Evolutionary conservation across 2,888 invertebrate species (phyloP), one percentile per base, ranked within the genome.

Genomic region (Tortricodes alternella): DNA sequence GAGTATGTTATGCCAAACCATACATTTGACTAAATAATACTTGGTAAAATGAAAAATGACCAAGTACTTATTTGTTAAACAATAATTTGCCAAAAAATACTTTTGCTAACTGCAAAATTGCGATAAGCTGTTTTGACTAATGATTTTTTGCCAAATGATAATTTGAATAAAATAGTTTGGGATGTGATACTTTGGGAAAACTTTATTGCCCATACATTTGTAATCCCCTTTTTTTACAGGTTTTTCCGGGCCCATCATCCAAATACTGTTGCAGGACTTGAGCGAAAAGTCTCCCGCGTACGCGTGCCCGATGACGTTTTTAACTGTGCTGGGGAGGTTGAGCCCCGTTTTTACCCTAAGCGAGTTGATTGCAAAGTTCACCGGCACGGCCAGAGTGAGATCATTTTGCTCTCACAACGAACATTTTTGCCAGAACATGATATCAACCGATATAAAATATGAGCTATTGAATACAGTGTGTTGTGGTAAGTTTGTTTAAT

Each of bases 321-420:
- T 43, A 1, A 27, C 27, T 3, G 1, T 11, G 3, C 4, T 43
- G n/a, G 43, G 43, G 2, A 11, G 27, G 6, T n/a, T 43, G 2
- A 27, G 27, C 8, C 43, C 43, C 13, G 43, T 43, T 4, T 43
- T 43, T 16, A 43, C 43, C 5, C 27, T 43, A 7, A 43, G 43
- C 27, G 43, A 43, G 24, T 7, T 43, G 3, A 29, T 43, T 7
- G 27, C 43, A 2, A 43, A 27, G 2, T 43, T 27, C 18, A 16
- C 43, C 7, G 15, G 16, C n/a, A 27, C 27, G 0, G 43, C 43
- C 4, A 27, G 43, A 29, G 18, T 27, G 16, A 43, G 29, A 11
- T 23, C 43, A 6, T 43, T 24, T 11, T 43, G 43, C 18, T 11
- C n/a, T 2, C 6, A 27, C 15, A 43, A 43, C 11, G 29, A 29